Percentiles rank a stretch among this genome's conserved stretches.
These are phyloP conservation scores for Drosophila niveifrons DNA, from an alignment of 2,888 invertebrate genomes.

Conservation along the genomic window DNA sequence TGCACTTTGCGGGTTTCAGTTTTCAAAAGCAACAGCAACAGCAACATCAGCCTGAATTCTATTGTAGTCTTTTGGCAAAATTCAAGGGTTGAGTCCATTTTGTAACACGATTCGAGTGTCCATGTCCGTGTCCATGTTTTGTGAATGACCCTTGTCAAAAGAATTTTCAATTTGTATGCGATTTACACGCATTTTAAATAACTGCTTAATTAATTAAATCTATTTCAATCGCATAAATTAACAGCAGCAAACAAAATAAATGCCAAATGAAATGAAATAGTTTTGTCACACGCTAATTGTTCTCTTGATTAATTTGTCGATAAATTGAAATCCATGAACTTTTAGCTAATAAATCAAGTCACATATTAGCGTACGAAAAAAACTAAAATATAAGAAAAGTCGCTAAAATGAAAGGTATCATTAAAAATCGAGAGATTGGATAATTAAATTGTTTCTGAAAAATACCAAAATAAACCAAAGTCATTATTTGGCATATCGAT, in stretches of 20 bases:
- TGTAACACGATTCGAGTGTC: conserved; percentile 7
- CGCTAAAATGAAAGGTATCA: too few relatives aligned
- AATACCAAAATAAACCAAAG: too few relatives aligned
- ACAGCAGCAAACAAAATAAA: not conserved
- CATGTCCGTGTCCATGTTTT: conserved; percentile 1
- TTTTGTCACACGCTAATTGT: conserved; percentile 1
- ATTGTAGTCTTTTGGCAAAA: conserved; percentile 5
- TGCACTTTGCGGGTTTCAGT: conserved; percentile 33
- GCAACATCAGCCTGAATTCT: not conserved
- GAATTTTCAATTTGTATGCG: conserved; percentile 9
- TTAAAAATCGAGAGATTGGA: too few relatives aligned
- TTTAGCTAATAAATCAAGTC: too few relatives aligned
- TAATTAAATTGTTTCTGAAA: too few relatives aligned
- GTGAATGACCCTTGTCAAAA: conserved; percentile 34
- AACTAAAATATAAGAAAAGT: too few relatives aligned
- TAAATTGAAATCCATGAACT: too few relatives aligned
- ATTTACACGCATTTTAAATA: conserved; percentile 19
- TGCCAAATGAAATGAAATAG: conserved; percentile 12
- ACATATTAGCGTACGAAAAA: too few relatives aligned
- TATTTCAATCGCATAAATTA: conserved; percentile 11
- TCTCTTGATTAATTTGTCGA: too few relatives aligned
- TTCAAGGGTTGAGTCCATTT: conserved; percentile 6
- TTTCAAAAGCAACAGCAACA: conserved; percentile 19
- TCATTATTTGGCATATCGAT: too few relatives aligned
- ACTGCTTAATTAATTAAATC: conserved; percentile 23